Conservation (phyloP, 35 echinoderm and acorn worm species). For the Diadema setosum region DNA sequence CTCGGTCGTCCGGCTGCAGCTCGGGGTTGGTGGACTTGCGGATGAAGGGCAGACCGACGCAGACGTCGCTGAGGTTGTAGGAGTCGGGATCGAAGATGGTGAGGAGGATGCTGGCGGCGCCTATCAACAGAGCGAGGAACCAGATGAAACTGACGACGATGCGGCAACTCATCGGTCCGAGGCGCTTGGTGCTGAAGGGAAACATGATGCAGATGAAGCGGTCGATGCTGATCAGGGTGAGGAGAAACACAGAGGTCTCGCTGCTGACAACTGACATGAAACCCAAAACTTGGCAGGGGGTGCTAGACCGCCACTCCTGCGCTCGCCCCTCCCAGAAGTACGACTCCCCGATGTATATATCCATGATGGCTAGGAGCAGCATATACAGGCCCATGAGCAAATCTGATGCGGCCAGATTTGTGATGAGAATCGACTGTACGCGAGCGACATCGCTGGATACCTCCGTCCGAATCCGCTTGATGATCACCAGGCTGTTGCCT, state of each 20-base stretch:
- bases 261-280: conserved; percentile 62
- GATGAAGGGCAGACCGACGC: conserved; percentile 61
- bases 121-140: conserved; percentile 16
- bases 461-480: background rate
- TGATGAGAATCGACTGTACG: conserved; percentile 43
- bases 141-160: conserved; percentile 17
- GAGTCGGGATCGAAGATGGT: background rate
- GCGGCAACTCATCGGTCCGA: conserved; percentile 1
- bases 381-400: conserved; percentile 79
- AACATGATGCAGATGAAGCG: conserved; percentile 71
- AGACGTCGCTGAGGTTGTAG: conserved; percentile 69
- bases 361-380: conserved; percentile 52
- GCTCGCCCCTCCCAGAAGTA: conserved; percentile 52
- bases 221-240: conserved; percentile 56
- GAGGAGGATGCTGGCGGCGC: conserved; percentile 19
- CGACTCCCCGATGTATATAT: conserved; percentile 29
- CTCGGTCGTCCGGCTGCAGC: background rate
- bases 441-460: background rate
- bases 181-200: conserved; percentile 49
- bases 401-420: conserved; percentile 73
- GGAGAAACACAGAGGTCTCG: conserved; percentile 58
- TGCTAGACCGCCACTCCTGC: conserved; percentile 33
- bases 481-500: background rate
- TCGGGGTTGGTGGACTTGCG: conserved; percentile 1
- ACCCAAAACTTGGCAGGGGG: conserved; percentile 41